Base-by-base conservation (phyloP, 2,888 invertebrate species). In the Stenodera caucasica region DNA sequence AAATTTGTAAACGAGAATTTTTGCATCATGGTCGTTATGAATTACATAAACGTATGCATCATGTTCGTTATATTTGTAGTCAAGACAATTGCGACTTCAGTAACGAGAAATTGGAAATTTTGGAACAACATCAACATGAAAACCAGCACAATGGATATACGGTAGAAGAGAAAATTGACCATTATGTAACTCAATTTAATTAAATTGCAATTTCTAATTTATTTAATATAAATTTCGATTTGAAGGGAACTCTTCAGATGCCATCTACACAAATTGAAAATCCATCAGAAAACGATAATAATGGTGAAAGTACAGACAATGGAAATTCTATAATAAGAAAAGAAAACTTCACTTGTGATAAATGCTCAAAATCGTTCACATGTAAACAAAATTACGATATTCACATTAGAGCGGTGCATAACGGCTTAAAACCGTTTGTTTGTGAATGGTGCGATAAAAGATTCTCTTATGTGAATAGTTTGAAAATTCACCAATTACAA, bases 381-480 rank as follows among this genome's bases (percentile, higher is more conserved):
- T 83, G 82, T 52, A 86, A 85, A 65, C 85, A 87, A 73, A 84
- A 83, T 78, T 84, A 83, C 66, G 86, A 87, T 30, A 74, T 85
- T 51, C 87, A 88, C 74, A 77, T 82, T 21, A 86, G 84, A 81
- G 85, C 84, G 11, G 80, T 82, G 12, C 88, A 89, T 74, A 78
- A 81, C 37, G 84, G 84, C 55, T 83, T 84, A 73, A 82, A 83
- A 61, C 83, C 85, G 21, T 86, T 85, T 78, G 75, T 72, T 51
- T 89, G 89, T 75, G 75, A 70, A 2, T 80, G 84, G 71, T 90
- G 89, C 76, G 83, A 83, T 63, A 85, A 84, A 55, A 74, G 78
- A 35, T 89, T 89, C 77, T 81, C 85, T 1, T 86, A 87, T 76
- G 83, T 85, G 70, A 84, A 86, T 70, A 85, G 85, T 68, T 81